Percentiles rank a stretch among this genome's conserved stretches.
phyloP scores from a whole-genome alignment of 2,113 vertebrate species.

The Cyprinodon tularosa region DNA sequence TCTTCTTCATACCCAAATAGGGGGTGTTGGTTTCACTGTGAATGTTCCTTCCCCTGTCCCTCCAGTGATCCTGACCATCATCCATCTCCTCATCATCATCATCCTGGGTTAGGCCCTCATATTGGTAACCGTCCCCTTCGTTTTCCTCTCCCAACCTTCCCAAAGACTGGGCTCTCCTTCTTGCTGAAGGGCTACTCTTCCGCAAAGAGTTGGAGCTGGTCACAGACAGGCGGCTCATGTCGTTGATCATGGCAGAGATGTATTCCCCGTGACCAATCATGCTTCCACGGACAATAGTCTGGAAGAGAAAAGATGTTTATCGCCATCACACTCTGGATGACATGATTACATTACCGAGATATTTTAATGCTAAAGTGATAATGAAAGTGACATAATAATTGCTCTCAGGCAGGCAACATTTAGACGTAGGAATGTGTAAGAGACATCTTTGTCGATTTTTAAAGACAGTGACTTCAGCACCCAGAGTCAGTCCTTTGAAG shows the following conservation, averaged over 20 bases:
- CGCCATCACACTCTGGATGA: constrained; percentile 39
- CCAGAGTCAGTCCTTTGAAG: neutral
- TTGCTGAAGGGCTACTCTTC: constrained; percentile 87
- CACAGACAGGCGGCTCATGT: constrained; percentile 95
- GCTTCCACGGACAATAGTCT: constrained; percentile 96
- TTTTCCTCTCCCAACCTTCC: constrained; percentile 90
- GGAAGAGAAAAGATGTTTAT: constrained; percentile 55
- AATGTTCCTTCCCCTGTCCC: constrained; percentile 82
- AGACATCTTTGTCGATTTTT: constrained; percentile 58
- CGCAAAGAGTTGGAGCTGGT: constrained; percentile 96
- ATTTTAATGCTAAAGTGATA: constrained; percentile 49
- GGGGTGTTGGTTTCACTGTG: constrained; percentile 87
- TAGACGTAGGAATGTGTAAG: constrained; percentile 63
- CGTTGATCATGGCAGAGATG: constrained; percentile 91
- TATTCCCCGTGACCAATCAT: constrained; percentile 90
- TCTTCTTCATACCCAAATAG: constrained; percentile 83
- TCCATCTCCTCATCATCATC: constrained; percentile 78
- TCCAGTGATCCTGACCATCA: constrained; percentile 82
- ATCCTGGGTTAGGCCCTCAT: constrained; percentile 84
- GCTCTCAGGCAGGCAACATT: constrained; percentile 67
- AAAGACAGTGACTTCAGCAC: constrained; percentile 42
- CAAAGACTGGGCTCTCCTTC: constrained; percentile 92
- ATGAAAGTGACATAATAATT: constrained; percentile 53
- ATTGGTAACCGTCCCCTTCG: constrained; percentile 88
- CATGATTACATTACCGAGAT: constrained; percentile 38